phyloP scores from a whole-genome alignment of 2,797 vertebrate species.

The Sandelia bainsii region DNA sequence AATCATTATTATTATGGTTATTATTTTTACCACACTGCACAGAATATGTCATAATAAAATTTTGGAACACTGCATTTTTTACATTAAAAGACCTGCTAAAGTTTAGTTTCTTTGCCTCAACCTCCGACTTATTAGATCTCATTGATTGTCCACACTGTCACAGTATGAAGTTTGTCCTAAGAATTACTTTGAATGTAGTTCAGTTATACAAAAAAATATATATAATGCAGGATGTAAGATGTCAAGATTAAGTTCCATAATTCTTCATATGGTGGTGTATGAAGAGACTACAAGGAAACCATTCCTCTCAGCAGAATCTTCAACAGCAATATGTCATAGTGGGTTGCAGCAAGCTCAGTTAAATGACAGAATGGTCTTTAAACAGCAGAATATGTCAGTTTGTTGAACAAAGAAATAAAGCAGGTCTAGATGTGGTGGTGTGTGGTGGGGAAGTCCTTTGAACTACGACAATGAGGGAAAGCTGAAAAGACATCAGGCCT shows the following conservation, averaged over 20 bases:
- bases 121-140: background rate
- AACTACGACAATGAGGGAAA: too few species aligned
- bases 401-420: too few species aligned
- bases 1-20: slow-evolving; percentile 2
- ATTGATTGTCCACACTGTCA: too few species aligned
- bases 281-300: background rate
- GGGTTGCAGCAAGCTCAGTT: too few species aligned
- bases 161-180: background rate
- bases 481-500: too few species aligned
- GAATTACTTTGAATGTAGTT: background rate
- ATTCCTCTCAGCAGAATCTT: background rate
- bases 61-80: background rate
- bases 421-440: too few species aligned
- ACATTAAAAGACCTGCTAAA: background rate
- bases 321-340: too few species aligned
- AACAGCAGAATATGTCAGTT: too few species aligned
- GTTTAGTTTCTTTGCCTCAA: too few species aligned
- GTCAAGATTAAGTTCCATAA: too few species aligned
- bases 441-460: too few species aligned
- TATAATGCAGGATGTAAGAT: background rate
- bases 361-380: too few species aligned
- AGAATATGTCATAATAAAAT: background rate
- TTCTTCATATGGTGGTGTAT: background rate
- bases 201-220: background rate
- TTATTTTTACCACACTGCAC: slow-evolving; percentile 8